These are phyloP conservation scores for Xylota sylvarum DNA, from an alignment of 2,888 invertebrate genomes.

Conservation along the genomic window DNA sequence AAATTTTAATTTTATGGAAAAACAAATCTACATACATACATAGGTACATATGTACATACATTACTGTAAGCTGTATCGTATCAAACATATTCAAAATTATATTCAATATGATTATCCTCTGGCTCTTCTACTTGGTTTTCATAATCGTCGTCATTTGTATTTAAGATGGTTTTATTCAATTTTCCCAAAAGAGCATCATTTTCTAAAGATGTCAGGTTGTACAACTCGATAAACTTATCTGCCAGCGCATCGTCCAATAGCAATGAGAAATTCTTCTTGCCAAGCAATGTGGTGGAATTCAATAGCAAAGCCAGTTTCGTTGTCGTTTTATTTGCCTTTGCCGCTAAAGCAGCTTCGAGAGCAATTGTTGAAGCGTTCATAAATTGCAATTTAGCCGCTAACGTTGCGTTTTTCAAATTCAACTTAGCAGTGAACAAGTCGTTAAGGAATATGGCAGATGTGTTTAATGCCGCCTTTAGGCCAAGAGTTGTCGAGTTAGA, in stretches of 20 bases:
- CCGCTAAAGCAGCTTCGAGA: background rate
- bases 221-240: background rate
- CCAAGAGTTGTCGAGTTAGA: slow-evolving; percentile 19
- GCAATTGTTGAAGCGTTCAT: slow-evolving; percentile 16
- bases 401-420: slow-evolving; percentile 15
- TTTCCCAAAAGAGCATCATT: background rate
- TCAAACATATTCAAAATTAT: slow-evolving; percentile 14
- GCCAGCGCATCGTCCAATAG: background rate
- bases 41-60: no score
- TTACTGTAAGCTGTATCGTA: background rate
- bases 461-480: slow-evolving; percentile 1
- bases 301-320: background rate
- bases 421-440: slow-evolving; percentile 11
- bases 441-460: slow-evolving; percentile 11
- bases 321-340: slow-evolving; percentile 33
- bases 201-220: background rate
- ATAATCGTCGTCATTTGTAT: background rate
- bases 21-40: background rate
- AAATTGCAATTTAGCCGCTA: slow-evolving; percentile 22
- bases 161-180: slow-evolving; percentile 18
- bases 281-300: background rate
- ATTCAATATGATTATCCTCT: slow-evolving; percentile 2
- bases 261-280: slow-evolving; percentile 1
- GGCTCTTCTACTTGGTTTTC: background rate
- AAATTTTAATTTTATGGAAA: background rate